Evolutionary conservation across 2,113 vertebrate species (phyloP), one percentile per base, ranked within the genome.

Genomic region (Tapirus terrestris): DNA sequence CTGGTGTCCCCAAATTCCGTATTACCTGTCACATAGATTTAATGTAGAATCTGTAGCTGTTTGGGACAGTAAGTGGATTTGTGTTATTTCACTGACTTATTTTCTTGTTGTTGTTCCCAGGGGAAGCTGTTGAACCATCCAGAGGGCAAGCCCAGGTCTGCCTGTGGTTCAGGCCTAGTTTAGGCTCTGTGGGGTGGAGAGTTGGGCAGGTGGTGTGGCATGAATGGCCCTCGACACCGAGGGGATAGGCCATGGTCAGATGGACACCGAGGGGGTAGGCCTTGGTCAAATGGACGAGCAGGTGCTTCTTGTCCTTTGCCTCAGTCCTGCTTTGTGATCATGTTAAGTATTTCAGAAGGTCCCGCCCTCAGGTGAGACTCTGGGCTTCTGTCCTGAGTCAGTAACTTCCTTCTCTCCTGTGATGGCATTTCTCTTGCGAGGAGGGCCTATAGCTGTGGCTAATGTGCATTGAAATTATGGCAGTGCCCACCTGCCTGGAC

Each of bases 391-490:
- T 27, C 23, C 23, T 45, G 31, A 33, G 7, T 4, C 5, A 6
- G 73, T 20, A 27, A 3, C 58, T 63, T 21, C 29, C 75, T 81
- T 33, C 29, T 70, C 23, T 39, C 70, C 65, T 18, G 17, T 13
- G 7, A 5, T 18, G 12, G 29, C 9, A 1, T 56, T 48, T 70
- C 77, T 73, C 20, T 13, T 5, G n/a, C 6, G 76, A 48, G 61
- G 20, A 61, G 63, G 31, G 60, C 17, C 9, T 29, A 48, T 48
- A 48, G 27, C 72, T 51, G 60, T n/a, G 65, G 33, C 76, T 53
- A 13, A 3, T 0, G 25, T 33, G 80, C 33, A 0, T n/a, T 1
- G 5, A 23, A 17, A 5, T 1, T 0, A 25, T 0, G 10, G 68
- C 12, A 13, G 11, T 11, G 16, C 63, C 72, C 29, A 6, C 36